These are phyloP conservation scores for Fissipunctia ypsillon DNA, from an alignment of 2,888 invertebrate genomes.

Conservation along the genomic window DNA sequence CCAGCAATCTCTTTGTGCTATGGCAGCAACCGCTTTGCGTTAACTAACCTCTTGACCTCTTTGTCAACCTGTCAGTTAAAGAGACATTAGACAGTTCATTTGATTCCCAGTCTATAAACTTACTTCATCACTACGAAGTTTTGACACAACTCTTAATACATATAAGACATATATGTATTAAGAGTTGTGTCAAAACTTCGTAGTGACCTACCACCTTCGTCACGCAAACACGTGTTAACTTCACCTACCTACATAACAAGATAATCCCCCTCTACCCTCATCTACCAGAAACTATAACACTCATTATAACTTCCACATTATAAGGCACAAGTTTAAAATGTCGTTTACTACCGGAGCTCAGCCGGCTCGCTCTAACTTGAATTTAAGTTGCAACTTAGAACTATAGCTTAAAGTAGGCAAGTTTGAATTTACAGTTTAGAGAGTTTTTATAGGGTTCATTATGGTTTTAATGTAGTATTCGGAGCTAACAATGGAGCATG, in stretches of 20 bases:
- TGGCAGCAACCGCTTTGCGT: background rate
- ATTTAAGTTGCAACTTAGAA: constrained; percentile 57
- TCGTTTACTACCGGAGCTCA: constrained; percentile 52
- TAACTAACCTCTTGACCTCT: background rate
- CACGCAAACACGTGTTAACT: constrained; percentile 35
- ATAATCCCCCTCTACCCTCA: constrained; percentile 43
- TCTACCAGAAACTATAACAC: constrained; percentile 53
- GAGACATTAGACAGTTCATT: background rate
- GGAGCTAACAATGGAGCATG: background rate
- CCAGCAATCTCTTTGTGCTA: background rate
- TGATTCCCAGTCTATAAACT: background rate
- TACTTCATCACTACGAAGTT: constrained; percentile 17
- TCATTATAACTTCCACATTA: constrained; percentile 62
- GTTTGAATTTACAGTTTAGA: constrained; percentile 61
- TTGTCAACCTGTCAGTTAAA: no score
- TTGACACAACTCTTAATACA: constrained; percentile 11
- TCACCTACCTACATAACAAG: constrained; percentile 21
- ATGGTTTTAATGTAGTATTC: constrained; percentile 23
- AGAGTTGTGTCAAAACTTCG: constrained; percentile 17
- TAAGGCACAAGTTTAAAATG: constrained; percentile 62
- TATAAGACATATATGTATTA: constrained; percentile 7
- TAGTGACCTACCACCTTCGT: background rate
- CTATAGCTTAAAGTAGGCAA: constrained; percentile 44
- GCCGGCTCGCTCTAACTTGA: constrained; percentile 44
- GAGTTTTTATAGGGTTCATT: constrained; percentile 40